A percentile compares a stretch with the other conserved stretches of the same genome.
phyloP scores from a whole-genome alignment of 2,797 vertebrate genomes.

The Pseudomugil tenellus region DNA sequence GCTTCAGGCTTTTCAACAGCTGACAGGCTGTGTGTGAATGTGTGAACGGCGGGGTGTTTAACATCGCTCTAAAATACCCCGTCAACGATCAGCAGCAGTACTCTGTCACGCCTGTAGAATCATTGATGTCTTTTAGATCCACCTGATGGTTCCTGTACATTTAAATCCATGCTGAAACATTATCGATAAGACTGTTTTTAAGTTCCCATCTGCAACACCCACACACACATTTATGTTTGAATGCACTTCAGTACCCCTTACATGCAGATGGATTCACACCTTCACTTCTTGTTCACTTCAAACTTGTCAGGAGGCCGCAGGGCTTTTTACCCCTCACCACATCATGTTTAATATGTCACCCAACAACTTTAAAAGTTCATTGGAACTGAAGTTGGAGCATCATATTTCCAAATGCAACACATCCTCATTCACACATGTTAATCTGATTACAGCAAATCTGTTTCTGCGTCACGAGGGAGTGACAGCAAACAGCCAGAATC shows the following conservation, averaged over 20 bases:
- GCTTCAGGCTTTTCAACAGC: constrained; percentile 49
- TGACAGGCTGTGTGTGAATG: constrained; percentile 62
- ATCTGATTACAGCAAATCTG: neutral
- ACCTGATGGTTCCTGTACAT: constrained; percentile 25
- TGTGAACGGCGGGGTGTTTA: constrained; percentile 67
- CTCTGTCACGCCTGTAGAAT: constrained; percentile 25
- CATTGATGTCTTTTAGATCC: constrained; percentile 34
- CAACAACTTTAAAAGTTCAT: neutral
- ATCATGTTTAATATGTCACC: constrained; percentile 21
- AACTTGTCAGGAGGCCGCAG: constrained; percentile 41
- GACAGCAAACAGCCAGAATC: neutral
- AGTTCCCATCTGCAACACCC: constrained; percentile 11
- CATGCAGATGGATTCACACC: constrained; percentile 34
- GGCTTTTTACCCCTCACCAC: constrained; percentile 9
- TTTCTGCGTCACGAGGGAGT: constrained; percentile 5
- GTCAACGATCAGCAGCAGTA: constrained; percentile 40
- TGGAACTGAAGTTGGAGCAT: neutral
- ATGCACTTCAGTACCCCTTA: constrained; percentile 27
- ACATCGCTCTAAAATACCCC: constrained; percentile 53
- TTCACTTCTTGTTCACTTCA: constrained; percentile 57
- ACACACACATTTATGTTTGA: constrained; percentile 14
- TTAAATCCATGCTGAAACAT: constrained; percentile 31
- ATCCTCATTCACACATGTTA: neutral
- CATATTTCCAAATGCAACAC: neutral
- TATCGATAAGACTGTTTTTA: constrained; percentile 36